Evolutionary conservation across 2,113 vertebrate species (phyloP).

Genomic region (Petrocephalus microphthalmus): DNA sequence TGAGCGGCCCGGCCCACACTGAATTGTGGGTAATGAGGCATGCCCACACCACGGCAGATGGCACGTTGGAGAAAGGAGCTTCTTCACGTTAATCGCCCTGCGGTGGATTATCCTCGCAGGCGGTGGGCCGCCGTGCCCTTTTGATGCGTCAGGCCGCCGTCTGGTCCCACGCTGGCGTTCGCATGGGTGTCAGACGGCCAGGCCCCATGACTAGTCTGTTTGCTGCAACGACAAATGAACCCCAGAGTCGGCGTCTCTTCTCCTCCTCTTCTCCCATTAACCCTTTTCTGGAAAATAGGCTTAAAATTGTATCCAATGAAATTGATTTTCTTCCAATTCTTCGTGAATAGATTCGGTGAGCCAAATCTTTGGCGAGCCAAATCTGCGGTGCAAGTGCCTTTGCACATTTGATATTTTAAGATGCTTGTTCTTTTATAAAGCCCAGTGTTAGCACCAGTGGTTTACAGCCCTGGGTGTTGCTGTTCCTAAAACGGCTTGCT

Average conservation of each 20-base stretch:
- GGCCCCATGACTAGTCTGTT: background rate
- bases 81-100: constrained; percentile 47
- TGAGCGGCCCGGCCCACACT: background rate
- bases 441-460: background rate
- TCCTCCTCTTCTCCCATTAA: constrained; percentile 21
- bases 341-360: background rate
- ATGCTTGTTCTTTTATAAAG: background rate
- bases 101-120: constrained; percentile 39
- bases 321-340: background rate
- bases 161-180: constrained; percentile 33
- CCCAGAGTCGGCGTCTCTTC: constrained; percentile 22
- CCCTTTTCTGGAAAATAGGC: background rate
- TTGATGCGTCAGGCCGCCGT: background rate
- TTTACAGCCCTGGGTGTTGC: background rate
- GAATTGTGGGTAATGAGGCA: constrained; percentile 10
- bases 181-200: constrained; percentile 32
- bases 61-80: constrained; percentile 21
- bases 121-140: constrained; percentile 31
- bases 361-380: background rate
- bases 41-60: constrained; percentile 22
- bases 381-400: background rate
- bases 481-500: background rate
- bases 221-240: constrained; percentile 21
- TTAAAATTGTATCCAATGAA: background rate
- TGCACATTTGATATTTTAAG: background rate